A percentile compares a stretch with the other conserved stretches of the same genome.
These are phyloP conservation scores for Agelastica alni DNA, from an alignment of 2,888 invertebrate genomes.

Conservation along the genomic window DNA sequence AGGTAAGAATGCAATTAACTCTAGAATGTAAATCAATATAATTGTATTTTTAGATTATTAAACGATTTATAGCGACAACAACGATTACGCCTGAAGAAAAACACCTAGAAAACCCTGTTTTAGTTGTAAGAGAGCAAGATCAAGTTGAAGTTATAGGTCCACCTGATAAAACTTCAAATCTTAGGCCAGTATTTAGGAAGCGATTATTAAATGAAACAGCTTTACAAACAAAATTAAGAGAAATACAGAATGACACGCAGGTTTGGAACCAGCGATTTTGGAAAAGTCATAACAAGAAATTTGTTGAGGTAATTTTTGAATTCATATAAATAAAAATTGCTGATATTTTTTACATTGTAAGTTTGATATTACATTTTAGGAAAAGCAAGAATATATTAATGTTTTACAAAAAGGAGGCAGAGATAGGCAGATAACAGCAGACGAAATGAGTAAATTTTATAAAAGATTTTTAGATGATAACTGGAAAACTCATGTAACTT, in stretches of 20 bases:
- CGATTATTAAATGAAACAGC: slow-evolving; percentile 67
- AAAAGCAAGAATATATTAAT: slow-evolving; percentile 62
- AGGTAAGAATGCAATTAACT: too few species aligned
- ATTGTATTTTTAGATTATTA: not conserved
- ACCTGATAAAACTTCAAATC: slow-evolving; percentile 78
- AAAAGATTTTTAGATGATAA: slow-evolving; percentile 83
- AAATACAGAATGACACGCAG: slow-evolving; percentile 70
- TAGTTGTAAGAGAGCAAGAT: slow-evolving; percentile 48
- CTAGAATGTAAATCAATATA: too few species aligned
- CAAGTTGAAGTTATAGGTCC: slow-evolving; percentile 74
- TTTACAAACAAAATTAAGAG: slow-evolving; percentile 67
- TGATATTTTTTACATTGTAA: too few species aligned
- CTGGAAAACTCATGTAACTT: slow-evolving; percentile 73
- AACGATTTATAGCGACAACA: not conserved
- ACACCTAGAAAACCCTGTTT: slow-evolving; percentile 45
- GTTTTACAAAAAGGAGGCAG: slow-evolving; percentile 44
- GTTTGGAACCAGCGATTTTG: slow-evolving; percentile 87
- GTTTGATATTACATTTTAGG: slow-evolving; percentile 56
- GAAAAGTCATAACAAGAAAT: slow-evolving; percentile 77
- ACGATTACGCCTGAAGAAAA: slow-evolving; percentile 30
- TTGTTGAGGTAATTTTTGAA: slow-evolving; percentile 64
- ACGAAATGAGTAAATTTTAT: slow-evolving; percentile 89
- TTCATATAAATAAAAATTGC: too few species aligned
- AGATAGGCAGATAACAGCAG: slow-evolving; percentile 67
- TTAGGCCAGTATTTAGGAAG: slow-evolving; percentile 72